phyloP scores from a whole-genome alignment of 1,140 invertebrate genomes.

The Campoletis sonorensis region DNA sequence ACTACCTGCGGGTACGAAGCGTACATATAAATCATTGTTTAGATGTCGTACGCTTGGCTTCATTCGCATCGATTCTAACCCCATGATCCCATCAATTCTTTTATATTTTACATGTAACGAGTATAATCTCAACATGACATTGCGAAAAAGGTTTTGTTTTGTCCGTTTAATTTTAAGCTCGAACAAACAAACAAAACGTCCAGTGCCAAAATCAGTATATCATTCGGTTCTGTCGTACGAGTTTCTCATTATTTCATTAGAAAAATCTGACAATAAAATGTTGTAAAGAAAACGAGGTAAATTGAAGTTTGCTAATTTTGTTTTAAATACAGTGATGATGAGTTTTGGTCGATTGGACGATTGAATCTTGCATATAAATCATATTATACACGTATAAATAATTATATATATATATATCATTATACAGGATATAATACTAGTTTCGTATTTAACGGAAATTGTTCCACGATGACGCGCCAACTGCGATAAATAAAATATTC shows the following conservation, averaged over 20 bases:
- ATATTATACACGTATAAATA: neutral
- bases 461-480: slow-evolving; percentile 17
- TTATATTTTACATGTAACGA: slow-evolving; percentile 1
- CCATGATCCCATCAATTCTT: slow-evolving; percentile 5
- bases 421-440: slow-evolving; percentile 12
- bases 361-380: slow-evolving; percentile 48
- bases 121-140: neutral
- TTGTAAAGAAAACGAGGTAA: slow-evolving; percentile 46
- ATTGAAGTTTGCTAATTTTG: slow-evolving; percentile 55
- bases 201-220: slow-evolving; percentile 65
- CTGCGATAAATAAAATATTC: slow-evolving; percentile 33
- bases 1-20: too few species aligned
- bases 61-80: neutral
- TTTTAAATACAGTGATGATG: slow-evolving; percentile 51
- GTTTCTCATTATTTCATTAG: slow-evolving; percentile 53
- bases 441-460: slow-evolving; percentile 30
- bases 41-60: slow-evolving; percentile 16
- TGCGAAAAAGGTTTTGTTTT: slow-evolving; percentile 25
- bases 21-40: slow-evolving; percentile 26
- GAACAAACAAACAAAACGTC: slow-evolving; percentile 34
- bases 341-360: slow-evolving; percentile 35
- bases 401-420: slow-evolving; percentile 1
- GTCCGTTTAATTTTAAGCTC: neutral
- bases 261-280: slow-evolving; percentile 65
- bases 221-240: neutral